phyloP scores from a whole-genome alignment of 2,797 vertebrate species.

The Peromyscus aztecus region DNA sequence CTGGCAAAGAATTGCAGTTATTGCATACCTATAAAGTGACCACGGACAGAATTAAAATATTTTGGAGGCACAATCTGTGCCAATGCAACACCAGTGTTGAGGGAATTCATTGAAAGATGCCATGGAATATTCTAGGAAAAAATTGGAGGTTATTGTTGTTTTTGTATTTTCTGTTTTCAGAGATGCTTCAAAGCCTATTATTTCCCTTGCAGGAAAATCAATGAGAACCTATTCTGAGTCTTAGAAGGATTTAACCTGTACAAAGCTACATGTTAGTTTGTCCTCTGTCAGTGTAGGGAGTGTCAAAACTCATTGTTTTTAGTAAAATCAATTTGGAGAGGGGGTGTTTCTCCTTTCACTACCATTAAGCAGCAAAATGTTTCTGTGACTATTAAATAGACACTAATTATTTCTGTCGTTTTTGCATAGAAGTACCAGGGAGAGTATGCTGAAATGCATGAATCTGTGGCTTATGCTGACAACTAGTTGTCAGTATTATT shows the following conservation, averaged over 20 bases:
- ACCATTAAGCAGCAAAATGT: conserved; percentile 49
- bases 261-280: conserved; percentile 71
- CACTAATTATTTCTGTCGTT: conserved; percentile 60
- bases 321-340: conserved; percentile 29
- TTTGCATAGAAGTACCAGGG: conserved; percentile 59
- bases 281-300: neutral
- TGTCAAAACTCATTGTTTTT: conserved; percentile 25
- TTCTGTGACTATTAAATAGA: conserved; percentile 62
- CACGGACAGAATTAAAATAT: conserved; percentile 62
- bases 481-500: conserved; percentile 35
- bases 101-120: conserved; percentile 58
- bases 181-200: conserved; percentile 64
- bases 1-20: conserved; percentile 60
- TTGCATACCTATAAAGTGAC: conserved; percentile 51
- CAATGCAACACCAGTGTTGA: conserved; percentile 48
- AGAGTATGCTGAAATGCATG: conserved; percentile 42
- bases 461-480: conserved; percentile 46
- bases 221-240: conserved; percentile 55
- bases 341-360: neutral
- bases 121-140: conserved; percentile 67
- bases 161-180: conserved; percentile 65
- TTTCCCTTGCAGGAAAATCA: conserved; percentile 73
- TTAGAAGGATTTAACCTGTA: conserved; percentile 63
- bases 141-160: conserved; percentile 38
- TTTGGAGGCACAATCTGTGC: conserved; percentile 43